phyloP scores from a whole-genome alignment of 2,888 invertebrate species.

The Polylopha cassiicola region DNA sequence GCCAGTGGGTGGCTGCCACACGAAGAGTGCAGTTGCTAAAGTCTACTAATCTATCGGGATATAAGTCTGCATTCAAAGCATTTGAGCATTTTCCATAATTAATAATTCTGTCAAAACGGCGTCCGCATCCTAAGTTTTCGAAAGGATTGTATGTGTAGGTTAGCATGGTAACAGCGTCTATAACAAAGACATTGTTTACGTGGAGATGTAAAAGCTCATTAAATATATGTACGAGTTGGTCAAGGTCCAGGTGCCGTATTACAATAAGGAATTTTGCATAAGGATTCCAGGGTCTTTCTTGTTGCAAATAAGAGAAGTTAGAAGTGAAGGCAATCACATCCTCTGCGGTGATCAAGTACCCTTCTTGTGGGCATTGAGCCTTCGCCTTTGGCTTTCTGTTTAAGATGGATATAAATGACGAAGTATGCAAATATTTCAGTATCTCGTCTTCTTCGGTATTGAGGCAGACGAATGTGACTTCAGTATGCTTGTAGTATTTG shows the following conservation, averaged over 20 bases:
- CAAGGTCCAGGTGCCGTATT: slow-evolving; percentile 27
- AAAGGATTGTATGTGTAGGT: slow-evolving; percentile 53
- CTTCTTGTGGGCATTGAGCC: background rate
- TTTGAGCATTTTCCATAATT: slow-evolving; percentile 40
- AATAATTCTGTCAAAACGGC: slow-evolving; percentile 39
- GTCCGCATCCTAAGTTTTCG: slow-evolving; percentile 50
- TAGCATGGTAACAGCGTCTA: slow-evolving; percentile 33
- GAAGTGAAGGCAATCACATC: slow-evolving; percentile 1
- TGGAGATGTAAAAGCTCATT: slow-evolving; percentile 35
- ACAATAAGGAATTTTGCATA: slow-evolving; percentile 38
- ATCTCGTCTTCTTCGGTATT: slow-evolving; percentile 14
- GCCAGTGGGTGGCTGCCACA: slow-evolving; percentile 39
- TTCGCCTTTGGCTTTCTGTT: slow-evolving; percentile 8
- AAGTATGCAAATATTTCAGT: slow-evolving; percentile 20
- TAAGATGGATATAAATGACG: slow-evolving; percentile 12
- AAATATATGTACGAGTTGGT: slow-evolving; percentile 36
- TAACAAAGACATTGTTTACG: slow-evolving; percentile 40
- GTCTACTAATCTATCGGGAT: slow-evolving; percentile 38
- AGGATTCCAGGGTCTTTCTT: slow-evolving; percentile 43
- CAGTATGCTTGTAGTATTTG: too few species aligned
- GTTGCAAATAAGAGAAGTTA: slow-evolving; percentile 23
- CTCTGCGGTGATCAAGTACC: slow-evolving; percentile 8
- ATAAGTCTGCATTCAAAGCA: slow-evolving; percentile 29
- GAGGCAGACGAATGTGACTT: slow-evolving; percentile 24
- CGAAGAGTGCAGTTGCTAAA: slow-evolving; percentile 45